Evolutionary conservation across 2,113 vertebrate species (phyloP), one percentile per base, ranked within the genome.

Genomic region (Sakesphorus luctuosus): DNA sequence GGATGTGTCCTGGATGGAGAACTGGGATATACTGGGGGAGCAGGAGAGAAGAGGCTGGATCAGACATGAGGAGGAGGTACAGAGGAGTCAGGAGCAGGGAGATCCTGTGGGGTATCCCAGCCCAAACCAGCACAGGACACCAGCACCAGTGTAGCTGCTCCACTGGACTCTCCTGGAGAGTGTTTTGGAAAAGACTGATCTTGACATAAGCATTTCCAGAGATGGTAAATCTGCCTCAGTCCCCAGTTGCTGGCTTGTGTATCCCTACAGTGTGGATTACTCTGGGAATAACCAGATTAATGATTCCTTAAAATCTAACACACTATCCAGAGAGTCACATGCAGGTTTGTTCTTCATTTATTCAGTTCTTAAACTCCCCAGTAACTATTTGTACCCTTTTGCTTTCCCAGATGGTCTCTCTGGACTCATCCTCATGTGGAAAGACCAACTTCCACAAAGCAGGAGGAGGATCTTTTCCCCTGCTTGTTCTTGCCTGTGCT

Each of bases 91-190:
- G 56, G 25, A 65, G n/a, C 36, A 11, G 44, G 25, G 53, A 61
- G 63, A 33, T 62, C 9, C 58, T 0, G 0, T 11, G 16, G 55
- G 6, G 8, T 50, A 4, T 55, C 81, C 21, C 31, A 16, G n/a
- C 87, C 35, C 5, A 44, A 59, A 59, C 36, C 33, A 74, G 68
- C 36, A 58, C 31, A 59, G 44, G 50, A 19, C 44, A 52, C n/a
- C 38, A 67, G 53, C 59, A 73, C 44, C 10, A 31, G n/a, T 8
- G 12, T 25, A 50, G 74, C 35, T 74, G 40, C 36, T 75, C 0
- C 0, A 13, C 18, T 26, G 36, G 31, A 4, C 10, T 55, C 18
- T 76, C 15, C 58, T 15, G 40, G 24, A 52, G 46, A 23, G 25
- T 55, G 3, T 52, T 74, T 81, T 82, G 18, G 46, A 56, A 81